Evolutionary conservation across 2,888 invertebrate species (phyloP), one percentile per base, ranked within the genome.

Genomic region (Erebia aethiops): DNA sequence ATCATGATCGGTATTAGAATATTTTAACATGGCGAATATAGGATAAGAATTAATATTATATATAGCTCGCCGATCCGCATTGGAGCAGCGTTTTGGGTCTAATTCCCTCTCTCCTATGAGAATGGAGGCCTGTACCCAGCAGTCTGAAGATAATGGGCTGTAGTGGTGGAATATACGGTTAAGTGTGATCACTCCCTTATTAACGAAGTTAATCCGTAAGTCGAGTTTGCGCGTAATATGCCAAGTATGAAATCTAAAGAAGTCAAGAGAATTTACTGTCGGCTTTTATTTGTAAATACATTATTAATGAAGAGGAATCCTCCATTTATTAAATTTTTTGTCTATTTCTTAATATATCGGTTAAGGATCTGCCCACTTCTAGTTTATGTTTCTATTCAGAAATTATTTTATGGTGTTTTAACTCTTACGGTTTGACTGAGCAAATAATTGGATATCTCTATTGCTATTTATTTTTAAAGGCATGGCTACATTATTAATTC

Each of bases 261-360:
- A 66, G 57, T 66, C 35, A 60, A 68, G 69, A 70, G 21, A 68
- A 67, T 57, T n/a, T 16, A 41, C 61, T 16, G 61, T 46, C 51
- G 61, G 60, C 18, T 21, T 46, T 65, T 73, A 46, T 72, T 70
- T 68, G 70, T 43, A 16, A 46, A 74, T 74, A 70, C 64, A 74
- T 74, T 70, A 74, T 74, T 70, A 57, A 74, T 70, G 58, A 61
- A 64, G 69, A 56, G 14, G 62, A 52, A 51, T 58, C 35, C 52
- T 41, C 49, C 65, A 54, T 61, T 46, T 52, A 21, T 16, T 54
- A 4, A 18, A 2, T 26, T 70, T 52, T 63, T 66, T 62, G 49
- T 52, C 35, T 41, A 13, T 60, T 11, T 58, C 14, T 67, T 9
- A 63, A 21, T 63, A 16, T 63, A 57, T 49, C 41, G 21, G 18